Base-by-base conservation (phyloP, 2,888 invertebrate genomes). In the Melanotus villosus region DNA sequence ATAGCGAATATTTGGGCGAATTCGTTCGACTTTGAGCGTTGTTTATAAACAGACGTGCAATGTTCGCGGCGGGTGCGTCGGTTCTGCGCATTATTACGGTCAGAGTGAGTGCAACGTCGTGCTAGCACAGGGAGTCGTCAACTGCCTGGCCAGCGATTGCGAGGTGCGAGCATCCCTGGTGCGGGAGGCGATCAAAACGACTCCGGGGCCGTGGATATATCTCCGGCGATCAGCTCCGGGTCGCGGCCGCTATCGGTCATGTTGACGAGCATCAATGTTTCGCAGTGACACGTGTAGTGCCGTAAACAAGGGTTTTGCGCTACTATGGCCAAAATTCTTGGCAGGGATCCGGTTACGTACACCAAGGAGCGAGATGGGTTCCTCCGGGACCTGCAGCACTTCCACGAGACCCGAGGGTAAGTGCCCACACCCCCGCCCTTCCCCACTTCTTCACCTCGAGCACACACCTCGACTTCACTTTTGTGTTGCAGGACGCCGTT, bases 401-500 rank as follows among this genome's bases (percentile, higher is more conserved):
- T 97, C 84, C 96, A 97, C 85, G 95, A 95, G 76, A 92, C 92
- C 78, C 91, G 95, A 87, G 95, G 96, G 97, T 97, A 86, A 91
- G 92, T 88, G 62, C 54, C 18, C 50, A n/a, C 19, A 38, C 26
- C 45, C 36, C 34, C 41, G 38, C 56, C 50, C 66, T 62, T 30
- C 66, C 65, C 62, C 59, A 57, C 64, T 65, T 66, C 70, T 14
- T 30, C 69, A 47, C 68, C 67, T 41, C 59, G 47, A 52, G 54
- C 52, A 63, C 54, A 68, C 68, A 64, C 64, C 68, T 64, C 58
- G 30, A 64, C 50, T 58, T 43, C 36, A 50, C 26, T 65, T 14
- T 57, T 43, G 74, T 77, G 45, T 83, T 87, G 79, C 73, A 87
- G 88, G 79, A 89, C 90, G 77, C 87, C 89, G 78, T 90, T 89